phyloP scores from a whole-genome alignment of 2,888 invertebrate species.

The Belgica antarctica region DNA sequence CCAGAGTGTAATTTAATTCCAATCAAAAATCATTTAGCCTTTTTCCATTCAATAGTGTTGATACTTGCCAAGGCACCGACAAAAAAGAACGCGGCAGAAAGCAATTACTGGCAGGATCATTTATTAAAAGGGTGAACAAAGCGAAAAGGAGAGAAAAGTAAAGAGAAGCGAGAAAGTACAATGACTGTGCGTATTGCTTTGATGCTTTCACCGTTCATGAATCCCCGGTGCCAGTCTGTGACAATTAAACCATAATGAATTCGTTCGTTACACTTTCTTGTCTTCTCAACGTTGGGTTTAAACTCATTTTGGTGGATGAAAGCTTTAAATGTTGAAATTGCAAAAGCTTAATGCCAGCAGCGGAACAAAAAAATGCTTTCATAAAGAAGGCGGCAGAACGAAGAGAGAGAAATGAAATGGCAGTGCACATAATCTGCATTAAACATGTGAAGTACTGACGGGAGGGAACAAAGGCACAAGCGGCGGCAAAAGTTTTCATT shows the following conservation, averaged over 20 bases:
- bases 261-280: background rate
- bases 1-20: constrained; percentile 39
- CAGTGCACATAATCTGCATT: background rate
- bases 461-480: no score
- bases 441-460: no score
- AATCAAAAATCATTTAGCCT: constrained; percentile 42
- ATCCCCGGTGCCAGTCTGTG: background rate
- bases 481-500: constrained; percentile 12
- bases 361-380: background rate
- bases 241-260: background rate
- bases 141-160: constrained; percentile 1
- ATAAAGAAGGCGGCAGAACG: background rate
- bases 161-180: constrained; percentile 33
- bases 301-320: background rate
- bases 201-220: background rate
- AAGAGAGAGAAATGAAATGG: background rate
- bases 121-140: constrained; percentile 11
- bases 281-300: background rate
- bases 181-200: constrained; percentile 35
- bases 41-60: no score
- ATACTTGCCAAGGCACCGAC: background rate
- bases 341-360: background rate
- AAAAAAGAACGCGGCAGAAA: constrained; percentile 1
- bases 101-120: constrained; percentile 32
- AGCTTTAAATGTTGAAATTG: background rate